These are phyloP conservation scores for Cancer borealis DNA, from an alignment of 2,888 invertebrate genomes.

Conservation along the genomic window DNA sequence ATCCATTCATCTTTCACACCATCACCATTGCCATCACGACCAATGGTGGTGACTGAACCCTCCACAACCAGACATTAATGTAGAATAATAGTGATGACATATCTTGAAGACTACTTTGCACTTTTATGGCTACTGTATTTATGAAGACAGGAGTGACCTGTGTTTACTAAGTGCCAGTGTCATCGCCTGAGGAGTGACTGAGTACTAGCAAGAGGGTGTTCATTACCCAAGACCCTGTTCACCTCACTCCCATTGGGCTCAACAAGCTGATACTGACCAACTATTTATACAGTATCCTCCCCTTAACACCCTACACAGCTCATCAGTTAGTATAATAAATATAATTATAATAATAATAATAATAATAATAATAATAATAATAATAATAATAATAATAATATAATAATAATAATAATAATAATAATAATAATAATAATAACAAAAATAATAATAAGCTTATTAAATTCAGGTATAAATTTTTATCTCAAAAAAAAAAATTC, in stretches of 20 bases:
- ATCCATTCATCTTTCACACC: background rate
- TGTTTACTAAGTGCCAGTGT: slow-evolving; percentile 22
- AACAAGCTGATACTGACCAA: background rate
- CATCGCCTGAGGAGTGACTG: slow-evolving; percentile 24
- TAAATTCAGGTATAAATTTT: background rate
- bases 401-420: slow-evolving; percentile 26
- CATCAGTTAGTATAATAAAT: background rate
- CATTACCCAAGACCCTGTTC: background rate
- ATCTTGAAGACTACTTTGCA: slow-evolving; percentile 2
- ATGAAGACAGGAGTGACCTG: background rate
- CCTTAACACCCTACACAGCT: slow-evolving; percentile 11
- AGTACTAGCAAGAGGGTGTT: background rate
- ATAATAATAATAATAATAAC: background rate
- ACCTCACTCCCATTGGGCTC: background rate
- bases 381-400: slow-evolving; percentile 22
- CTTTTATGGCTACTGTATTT: background rate
- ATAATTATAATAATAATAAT: background rate
- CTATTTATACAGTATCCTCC: background rate
- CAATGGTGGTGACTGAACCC: background rate
- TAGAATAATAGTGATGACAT: slow-evolving; percentile 29
- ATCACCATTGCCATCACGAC: background rate
- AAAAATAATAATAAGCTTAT: background rate
- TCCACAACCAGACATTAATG: background rate
- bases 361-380: slow-evolving; percentile 41
- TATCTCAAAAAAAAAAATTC: background rate